These are phyloP conservation scores for Sebastiscus albofasciatus DNA, from an alignment of 2,797 vertebrate genomes.

Conservation along the genomic window DNA sequence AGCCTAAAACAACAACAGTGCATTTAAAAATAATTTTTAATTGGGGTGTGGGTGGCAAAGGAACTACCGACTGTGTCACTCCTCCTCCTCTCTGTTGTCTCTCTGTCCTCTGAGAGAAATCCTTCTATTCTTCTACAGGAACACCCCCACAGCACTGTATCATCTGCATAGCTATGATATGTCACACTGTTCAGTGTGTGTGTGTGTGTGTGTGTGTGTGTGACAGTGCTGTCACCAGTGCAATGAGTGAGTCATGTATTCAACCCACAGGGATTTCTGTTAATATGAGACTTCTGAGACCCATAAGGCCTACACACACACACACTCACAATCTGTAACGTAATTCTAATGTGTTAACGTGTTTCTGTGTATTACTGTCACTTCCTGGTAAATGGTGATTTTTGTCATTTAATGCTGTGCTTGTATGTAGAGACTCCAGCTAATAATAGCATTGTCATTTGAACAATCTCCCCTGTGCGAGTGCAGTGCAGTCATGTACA, in stretches of 20 bases:
- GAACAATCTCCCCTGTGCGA: neutral
- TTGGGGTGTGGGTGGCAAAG: conserved; percentile 52
- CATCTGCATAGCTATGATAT: conserved; percentile 52
- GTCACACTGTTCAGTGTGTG: conserved; percentile 1
- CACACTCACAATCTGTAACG: neutral
- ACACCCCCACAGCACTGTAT: conserved; percentile 55
- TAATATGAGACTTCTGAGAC: conserved; percentile 42
- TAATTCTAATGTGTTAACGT: neutral
- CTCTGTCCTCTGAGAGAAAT: conserved; percentile 59
- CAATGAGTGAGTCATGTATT: conserved; percentile 53
- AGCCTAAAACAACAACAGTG: neutral
- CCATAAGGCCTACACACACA: conserved; percentile 6
- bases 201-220: conserved; percentile 15
- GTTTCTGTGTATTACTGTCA: neutral
- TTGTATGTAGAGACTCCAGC: neutral
- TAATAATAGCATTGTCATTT: neutral
- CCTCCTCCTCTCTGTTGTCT: conserved; percentile 41
- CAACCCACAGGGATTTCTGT: conserved; percentile 40
- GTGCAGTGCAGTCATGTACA: neutral
- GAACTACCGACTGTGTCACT: conserved; percentile 42
- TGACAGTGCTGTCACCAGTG: conserved; percentile 35
- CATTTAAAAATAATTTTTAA: conserved; percentile 41
- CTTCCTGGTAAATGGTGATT: neutral
- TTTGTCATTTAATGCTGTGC: neutral
- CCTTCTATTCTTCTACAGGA: conserved; percentile 55